A percentile compares a stretch with the other conserved stretches of the same genome.
phyloP scores from a whole-genome alignment of 2,113 vertebrate genomes.

The Pyxicephalus adspersus region DNA sequence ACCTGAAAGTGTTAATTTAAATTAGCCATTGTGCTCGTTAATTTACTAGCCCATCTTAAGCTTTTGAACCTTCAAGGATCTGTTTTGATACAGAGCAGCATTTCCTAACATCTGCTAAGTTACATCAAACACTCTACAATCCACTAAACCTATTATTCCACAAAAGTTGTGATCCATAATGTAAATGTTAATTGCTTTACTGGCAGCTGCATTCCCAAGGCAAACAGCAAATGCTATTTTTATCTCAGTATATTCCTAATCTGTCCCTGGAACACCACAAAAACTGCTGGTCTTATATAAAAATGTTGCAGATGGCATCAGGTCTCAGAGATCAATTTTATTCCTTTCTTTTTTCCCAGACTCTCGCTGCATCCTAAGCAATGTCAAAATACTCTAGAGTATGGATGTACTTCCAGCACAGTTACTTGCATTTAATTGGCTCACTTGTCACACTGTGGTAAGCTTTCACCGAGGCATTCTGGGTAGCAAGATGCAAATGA shows the following conservation, averaged over 20 bases:
- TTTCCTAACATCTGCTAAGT: slow-evolving; percentile 26
- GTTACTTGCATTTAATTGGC: slow-evolving; percentile 23
- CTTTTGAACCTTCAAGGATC: no score
- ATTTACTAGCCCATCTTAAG: no score
- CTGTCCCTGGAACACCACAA: slow-evolving; percentile 36
- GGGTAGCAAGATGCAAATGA: slow-evolving; percentile 28
- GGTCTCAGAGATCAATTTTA: slow-evolving; percentile 34
- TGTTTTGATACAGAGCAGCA: no score
- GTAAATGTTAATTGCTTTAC: slow-evolving; percentile 51
- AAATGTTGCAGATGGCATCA: slow-evolving; percentile 42
- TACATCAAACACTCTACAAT: not conserved
- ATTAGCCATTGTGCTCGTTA: no score
- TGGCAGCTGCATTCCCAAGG: slow-evolving; percentile 51
- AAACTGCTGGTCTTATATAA: slow-evolving; percentile 37
- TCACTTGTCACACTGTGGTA: slow-evolving; percentile 5
- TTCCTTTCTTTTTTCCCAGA: not conserved
- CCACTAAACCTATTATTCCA: slow-evolving; percentile 44
- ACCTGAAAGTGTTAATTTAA: no score
- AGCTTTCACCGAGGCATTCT: slow-evolving; percentile 8
- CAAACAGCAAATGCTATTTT: slow-evolving; percentile 34
- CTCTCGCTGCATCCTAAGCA: slow-evolving; percentile 10
- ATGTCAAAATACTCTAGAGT: slow-evolving; percentile 30
- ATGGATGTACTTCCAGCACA: not conserved
- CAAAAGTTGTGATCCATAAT: slow-evolving; percentile 53
- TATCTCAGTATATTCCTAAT: slow-evolving; percentile 39